Evolutionary conservation across 2,888 invertebrate genomes (phyloP).

Genomic region (Melanchra persicariae): DNA sequence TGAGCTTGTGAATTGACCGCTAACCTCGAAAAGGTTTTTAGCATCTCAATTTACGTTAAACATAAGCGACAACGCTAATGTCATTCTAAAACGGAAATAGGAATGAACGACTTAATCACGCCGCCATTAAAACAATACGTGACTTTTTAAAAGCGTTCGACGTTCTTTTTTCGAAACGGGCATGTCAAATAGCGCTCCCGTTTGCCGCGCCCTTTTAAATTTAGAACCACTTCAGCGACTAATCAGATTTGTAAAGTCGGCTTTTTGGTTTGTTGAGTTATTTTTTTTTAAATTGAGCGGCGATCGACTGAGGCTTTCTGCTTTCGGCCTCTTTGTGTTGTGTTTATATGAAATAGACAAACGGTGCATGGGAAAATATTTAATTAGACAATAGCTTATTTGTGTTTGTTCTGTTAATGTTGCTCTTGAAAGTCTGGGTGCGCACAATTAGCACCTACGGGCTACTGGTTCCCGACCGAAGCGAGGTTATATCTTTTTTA

Average conservation of each 20-base stretch:
- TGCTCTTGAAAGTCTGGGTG: conserved; percentile 84
- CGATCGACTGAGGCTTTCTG: conserved; percentile 66
- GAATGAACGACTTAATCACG: conserved; percentile 82
- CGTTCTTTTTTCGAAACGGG: conserved; percentile 73
- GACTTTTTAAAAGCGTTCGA: conserved; percentile 82
- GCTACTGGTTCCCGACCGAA: conserved; percentile 80
- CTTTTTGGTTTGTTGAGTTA: conserved; percentile 74
- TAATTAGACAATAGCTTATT: conserved; percentile 91
- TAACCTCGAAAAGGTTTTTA: conserved; percentile 43
- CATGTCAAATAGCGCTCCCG: conserved; percentile 84
- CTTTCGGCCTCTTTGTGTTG: conserved; percentile 83
- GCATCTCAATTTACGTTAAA: conserved; percentile 48
- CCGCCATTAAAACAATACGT: conserved; percentile 82
- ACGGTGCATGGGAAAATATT: conserved; percentile 88
- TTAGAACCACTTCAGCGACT: conserved; percentile 89
- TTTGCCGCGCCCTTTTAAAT: conserved; percentile 85
- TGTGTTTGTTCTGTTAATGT: conserved; percentile 90
- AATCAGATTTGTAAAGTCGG: conserved; percentile 90
- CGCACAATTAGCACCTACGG: conserved; percentile 86
- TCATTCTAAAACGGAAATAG: conserved; percentile 66
- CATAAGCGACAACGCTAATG: conserved; percentile 54
- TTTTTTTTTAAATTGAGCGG: conserved; percentile 77
- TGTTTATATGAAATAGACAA: conserved; percentile 78
- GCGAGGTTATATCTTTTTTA: conserved; percentile 69
- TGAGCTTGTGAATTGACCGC: conserved; percentile 53